Base-by-base conservation (phyloP, 2,113 vertebrate species). In the Rhabdornis inornatus region DNA sequence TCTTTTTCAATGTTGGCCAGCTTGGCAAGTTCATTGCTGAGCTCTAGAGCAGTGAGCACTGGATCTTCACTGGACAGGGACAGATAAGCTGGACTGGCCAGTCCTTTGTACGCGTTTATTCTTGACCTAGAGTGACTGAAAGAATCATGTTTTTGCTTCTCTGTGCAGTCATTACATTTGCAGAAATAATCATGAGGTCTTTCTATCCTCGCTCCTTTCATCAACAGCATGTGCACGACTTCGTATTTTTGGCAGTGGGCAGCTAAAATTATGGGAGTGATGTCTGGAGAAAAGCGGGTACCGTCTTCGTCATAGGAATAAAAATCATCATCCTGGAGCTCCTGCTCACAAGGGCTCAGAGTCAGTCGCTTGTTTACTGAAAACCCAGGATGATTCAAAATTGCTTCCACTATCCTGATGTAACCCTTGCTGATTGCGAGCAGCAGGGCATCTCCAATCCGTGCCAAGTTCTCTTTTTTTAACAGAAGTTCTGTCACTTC, bases 281-380 rank as follows among this genome's bases (percentile, higher is more conserved):
- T 98, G 72, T 99, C 98, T 27, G 98, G 98, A 37, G 98, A 99
- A 95, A 99, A 99, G 90, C 98, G 98, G 11, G 98, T 99, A 82
- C 98, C 98, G 83, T 99, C 98, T 97, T 99, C 98, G 2, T 99
- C 98, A n/a, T 99, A 99, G 12, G 98, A 98, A 91, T 98, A 99
- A 94, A 99, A 99, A 97, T 99, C 98, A 90, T 98, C 98, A 91
- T 98, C 98, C 91, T 98, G 98, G 74, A 98, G 96, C 94, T 98
- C 98, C 97, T 98, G 98, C 96, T 99, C 98, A 28, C 98, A 97
- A 25, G 98, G 98, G 92, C 98, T 98, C 24, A 98, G 98, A 28
- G 98, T 98, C 88, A 99, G 97, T 87, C 98, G 98, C 80, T 97
- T 97, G 69, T 98, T 98, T 85, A 98, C 98, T 2, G 97, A 98